phyloP scores from a whole-genome alignment of 37 sponge, comb jelly and placozoan genomes.

The Aplysina aerophoba region DNA sequence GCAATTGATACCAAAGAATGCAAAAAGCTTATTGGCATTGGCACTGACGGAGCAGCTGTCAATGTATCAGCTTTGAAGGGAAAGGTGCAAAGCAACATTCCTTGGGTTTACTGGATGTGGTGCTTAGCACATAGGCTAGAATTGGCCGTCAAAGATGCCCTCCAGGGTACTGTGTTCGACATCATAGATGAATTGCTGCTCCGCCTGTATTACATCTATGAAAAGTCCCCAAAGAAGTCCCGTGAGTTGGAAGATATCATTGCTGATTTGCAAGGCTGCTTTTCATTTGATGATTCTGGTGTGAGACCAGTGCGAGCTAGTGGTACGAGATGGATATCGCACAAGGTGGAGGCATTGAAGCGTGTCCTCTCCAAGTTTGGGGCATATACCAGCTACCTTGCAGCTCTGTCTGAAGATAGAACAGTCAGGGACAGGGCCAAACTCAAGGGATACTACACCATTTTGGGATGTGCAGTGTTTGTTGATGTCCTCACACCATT shows the following conservation, averaged over 20 bases:
- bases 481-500: conserved; percentile 44
- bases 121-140: conserved; percentile 72
- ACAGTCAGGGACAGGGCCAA: conserved; percentile 17
- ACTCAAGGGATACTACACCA: background rate
- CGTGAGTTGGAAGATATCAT: conserved; percentile 62
- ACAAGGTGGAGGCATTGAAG: conserved; percentile 61
- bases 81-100: conserved; percentile 25
- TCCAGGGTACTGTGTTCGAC: conserved; percentile 40
- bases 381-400: conserved; percentile 63
- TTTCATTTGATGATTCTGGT: conserved; percentile 53
- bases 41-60: conserved; percentile 63
- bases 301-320: conserved; percentile 56
- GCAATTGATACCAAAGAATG: too few relatives aligned
- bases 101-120: conserved; percentile 62
- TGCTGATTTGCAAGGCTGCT: conserved; percentile 39
- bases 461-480: background rate
- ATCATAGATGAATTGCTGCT: conserved; percentile 61
- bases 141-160: conserved; percentile 69
- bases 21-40: conserved; percentile 56
- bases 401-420: conserved; percentile 51
- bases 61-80: conserved; percentile 69
- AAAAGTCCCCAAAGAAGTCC: conserved; percentile 76
- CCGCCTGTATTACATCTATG: conserved; percentile 55
- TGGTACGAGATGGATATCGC: conserved; percentile 69
- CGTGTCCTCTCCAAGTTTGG: conserved; percentile 55